phyloP scores from a whole-genome alignment of 2,113 vertebrate genomes.

The Varanus salvator region DNA sequence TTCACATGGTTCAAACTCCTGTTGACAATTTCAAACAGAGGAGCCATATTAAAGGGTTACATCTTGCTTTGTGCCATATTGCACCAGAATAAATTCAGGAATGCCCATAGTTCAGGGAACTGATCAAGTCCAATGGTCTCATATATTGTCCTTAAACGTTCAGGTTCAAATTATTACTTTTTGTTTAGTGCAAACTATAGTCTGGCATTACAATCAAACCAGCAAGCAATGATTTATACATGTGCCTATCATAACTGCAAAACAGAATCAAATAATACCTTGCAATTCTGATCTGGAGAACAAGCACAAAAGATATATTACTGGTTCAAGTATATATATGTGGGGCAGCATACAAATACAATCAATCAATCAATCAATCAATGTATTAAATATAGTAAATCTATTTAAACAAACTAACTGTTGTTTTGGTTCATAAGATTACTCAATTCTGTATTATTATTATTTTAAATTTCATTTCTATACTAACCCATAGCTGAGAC shows the following conservation, averaged over 20 bases:
- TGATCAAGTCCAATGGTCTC: not conserved
- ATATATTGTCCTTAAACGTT: not conserved
- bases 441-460: not conserved
- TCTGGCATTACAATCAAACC: not conserved
- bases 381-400: too few species aligned
- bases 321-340: not conserved
- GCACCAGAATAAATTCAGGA: not conserved
- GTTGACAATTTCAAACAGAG: not conserved
- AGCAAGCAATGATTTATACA: not conserved
- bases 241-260: too few species aligned
- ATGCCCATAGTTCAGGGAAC: not conserved
- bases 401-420: too few species aligned
- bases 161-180: not conserved
- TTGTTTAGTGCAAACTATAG: not conserved
- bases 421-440: not conserved
- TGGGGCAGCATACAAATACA: too few species aligned
- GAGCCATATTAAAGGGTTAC: constrained; percentile 20
- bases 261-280: not conserved
- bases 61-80: not conserved
- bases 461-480: too few species aligned
- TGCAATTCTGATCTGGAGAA: not conserved
- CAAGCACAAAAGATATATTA: not conserved
- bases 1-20: constrained; percentile 9
- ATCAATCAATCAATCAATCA: too few species aligned
- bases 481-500: too few species aligned